Conservation (phyloP, 2,888 invertebrate species). For the Phytoseiulus persimilis region DNA sequence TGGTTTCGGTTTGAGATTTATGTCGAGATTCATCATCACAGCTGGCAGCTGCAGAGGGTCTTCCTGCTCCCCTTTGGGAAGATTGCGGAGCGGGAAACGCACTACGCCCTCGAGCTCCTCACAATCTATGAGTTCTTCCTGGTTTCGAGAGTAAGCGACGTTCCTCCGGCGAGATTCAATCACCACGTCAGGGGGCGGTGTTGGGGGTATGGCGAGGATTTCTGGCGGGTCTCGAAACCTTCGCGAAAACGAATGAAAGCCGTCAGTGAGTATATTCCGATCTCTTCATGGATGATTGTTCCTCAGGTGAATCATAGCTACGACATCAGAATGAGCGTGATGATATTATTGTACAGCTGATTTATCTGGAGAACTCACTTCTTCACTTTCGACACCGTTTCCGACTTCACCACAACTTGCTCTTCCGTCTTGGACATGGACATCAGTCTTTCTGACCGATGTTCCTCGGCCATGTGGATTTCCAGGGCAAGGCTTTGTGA, state of each 20-base stretch:
- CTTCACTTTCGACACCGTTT: not conserved
- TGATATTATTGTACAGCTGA: no score
- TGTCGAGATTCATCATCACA: constrained; percentile 38
- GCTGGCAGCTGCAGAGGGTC: constrained; percentile 25
- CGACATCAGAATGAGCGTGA: no score
- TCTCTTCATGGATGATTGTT: no score
- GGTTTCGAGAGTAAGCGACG: constrained; percentile 26
- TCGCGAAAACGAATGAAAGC: not conserved
- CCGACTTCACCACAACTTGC: constrained; percentile 10
- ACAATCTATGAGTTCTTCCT: constrained; percentile 36
- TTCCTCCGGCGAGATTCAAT: constrained; percentile 29
- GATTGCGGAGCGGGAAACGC: constrained; percentile 21
- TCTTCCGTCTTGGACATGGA: constrained; percentile 28
- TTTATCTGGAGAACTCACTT: not conserved
- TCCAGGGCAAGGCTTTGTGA: constrained; percentile 26
- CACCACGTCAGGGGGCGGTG: constrained; percentile 21
- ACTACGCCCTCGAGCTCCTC: constrained; percentile 33
- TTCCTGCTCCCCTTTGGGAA: constrained; percentile 26
- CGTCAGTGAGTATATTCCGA: no score
- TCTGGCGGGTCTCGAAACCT: constrained; percentile 28
- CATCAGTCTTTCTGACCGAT: constrained; percentile 11
- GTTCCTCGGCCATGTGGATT: constrained; percentile 33
- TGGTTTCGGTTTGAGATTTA: constrained; percentile 35
- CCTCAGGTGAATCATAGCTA: no score
- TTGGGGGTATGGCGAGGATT: constrained; percentile 18